Evolutionary conservation across 2,888 invertebrate species (phyloP), one percentile per base, ranked within the genome.

Genomic region (Sabellastarte sp.): DNA sequence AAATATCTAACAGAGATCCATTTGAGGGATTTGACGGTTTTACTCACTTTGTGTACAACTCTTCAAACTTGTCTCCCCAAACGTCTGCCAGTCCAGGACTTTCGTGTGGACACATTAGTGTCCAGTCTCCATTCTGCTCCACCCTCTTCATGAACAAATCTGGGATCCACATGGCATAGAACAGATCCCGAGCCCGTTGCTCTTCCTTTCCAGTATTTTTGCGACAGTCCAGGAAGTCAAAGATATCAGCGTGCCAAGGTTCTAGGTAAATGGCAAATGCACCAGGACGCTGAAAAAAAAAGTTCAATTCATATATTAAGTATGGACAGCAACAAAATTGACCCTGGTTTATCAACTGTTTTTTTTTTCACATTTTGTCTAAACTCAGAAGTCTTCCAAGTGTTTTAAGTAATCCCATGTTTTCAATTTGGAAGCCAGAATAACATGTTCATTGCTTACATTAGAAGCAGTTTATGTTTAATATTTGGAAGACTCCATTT

Each of bases 171-270:
- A 99, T 83, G 0, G 93, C 98, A 83, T 93, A 97, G 84, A 98
- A 99, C 50, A 99, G 86, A 84, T 99, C 98, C 61, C 98, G 88
- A 0, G 98, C 97, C 55, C 98, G 87, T 50, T 90, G 87, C 84
- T 98, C 97, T 82, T 98, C 98, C 80, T 93, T 93, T 10, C 76
- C 74, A 0, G 93, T 95, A 81, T 98, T 99, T 82, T 96, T 97
- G 80, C 91, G 93, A 59, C 97, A 86, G 80, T 97, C 93, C 59
- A 99, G 86, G 85, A 97, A 99, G 66, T 95, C 95, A 81, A 96
- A 93, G 65, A 99, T 87, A 83, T 99, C 98, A 0, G 94, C 91
- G 86, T 99, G 99, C 99, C 99, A 99, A 0, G 99, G 99, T 84
- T 99, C 99, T 60, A 99, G 85, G 80, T 99, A 99, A 67, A 99